Evolutionary conservation across 1,140 invertebrate genomes (phyloP), one percentile per base, ranked within the genome.

Genomic region (Atta texana): DNA sequence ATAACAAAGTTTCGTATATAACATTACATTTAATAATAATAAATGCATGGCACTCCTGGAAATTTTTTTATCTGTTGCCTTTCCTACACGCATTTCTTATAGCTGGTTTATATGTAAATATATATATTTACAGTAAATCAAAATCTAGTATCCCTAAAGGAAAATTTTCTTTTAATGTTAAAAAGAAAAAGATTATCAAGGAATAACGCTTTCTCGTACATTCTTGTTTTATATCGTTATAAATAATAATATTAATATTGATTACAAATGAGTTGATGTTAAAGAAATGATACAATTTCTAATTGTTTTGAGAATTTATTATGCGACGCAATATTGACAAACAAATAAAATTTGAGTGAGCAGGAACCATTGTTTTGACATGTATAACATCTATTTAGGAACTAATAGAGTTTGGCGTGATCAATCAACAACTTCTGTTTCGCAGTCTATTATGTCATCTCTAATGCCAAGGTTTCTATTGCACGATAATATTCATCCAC

Each of bases 11-110:
- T 85, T 86, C 74, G 34, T 61, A 85, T 85, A 82, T 39, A 53
- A 63, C 53, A 7, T 81, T 82, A 85, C 77, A 86, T 74, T 34
- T 89, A 75, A 68, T 84, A 86, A 91, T 91, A 92, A 92, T 91
- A 92, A 92, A 91, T 55, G 91, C 91, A 92, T 91, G 80, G 75
- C 78, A 89, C 74, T 89, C 71, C 72, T 76, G 71, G 53, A 82
- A 84, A 82, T 0, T n/a, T 21, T 24, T 28, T 21, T 49, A 12
- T 16, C 3, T 34, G 5, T 74, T 78, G 39, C 7, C 5, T 59
- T 72, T 28, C 31, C 31, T 51, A 14, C n/a, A 16, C 0, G 8
- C 18, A 53, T 3, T 81, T 57, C 0, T 71, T 24, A 12, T 24
- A 49, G 0, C 18, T 44, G 3, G 1, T 21, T 66, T 51, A 49